phyloP scores from a whole-genome alignment of 2,797 vertebrate genomes.

The Crypturellus tataupa region DNA sequence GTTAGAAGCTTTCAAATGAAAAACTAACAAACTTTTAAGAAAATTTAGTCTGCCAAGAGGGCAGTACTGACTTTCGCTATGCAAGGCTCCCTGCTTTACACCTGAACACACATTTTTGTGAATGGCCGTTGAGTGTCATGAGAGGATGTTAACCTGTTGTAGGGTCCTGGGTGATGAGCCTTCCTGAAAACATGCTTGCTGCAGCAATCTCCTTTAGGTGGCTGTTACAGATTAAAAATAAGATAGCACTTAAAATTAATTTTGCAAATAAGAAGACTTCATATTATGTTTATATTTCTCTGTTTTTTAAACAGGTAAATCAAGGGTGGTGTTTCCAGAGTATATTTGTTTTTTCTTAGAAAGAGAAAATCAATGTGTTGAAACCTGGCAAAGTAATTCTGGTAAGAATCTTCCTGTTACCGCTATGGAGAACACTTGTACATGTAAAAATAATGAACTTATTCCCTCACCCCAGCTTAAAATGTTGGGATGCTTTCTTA shows the following conservation, averaged over 20 bases:
- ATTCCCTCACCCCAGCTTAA: neutral
- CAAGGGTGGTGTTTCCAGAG: neutral
- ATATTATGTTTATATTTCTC: neutral
- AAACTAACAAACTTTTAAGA: neutral
- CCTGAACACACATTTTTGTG: neutral
- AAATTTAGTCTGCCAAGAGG: neutral
- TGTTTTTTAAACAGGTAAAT: constrained; percentile 30
- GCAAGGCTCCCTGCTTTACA: neutral
- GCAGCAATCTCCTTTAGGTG: neutral
- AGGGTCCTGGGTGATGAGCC: neutral
- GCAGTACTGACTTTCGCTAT: neutral
- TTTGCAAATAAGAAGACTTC: neutral
- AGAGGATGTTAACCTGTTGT: neutral
- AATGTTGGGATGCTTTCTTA: neutral
- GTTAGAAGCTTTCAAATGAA: neutral
- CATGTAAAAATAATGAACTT: neutral
- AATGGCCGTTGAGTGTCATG: neutral
- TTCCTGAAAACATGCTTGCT: neutral
- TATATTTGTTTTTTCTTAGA: constrained; percentile 22
- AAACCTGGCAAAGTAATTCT: constrained; percentile 64
- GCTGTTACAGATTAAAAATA: neutral
- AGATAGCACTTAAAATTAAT: neutral
- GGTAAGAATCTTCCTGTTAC: constrained; percentile 70
- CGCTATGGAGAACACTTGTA: neutral
- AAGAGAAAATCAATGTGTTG: constrained; percentile 75